Percentiles rank a stretch among this genome's conserved stretches.
These are phyloP conservation scores for Hippocampus kuda DNA, from an alignment of 2,797 vertebrate species.

Conservation along the genomic window DNA sequence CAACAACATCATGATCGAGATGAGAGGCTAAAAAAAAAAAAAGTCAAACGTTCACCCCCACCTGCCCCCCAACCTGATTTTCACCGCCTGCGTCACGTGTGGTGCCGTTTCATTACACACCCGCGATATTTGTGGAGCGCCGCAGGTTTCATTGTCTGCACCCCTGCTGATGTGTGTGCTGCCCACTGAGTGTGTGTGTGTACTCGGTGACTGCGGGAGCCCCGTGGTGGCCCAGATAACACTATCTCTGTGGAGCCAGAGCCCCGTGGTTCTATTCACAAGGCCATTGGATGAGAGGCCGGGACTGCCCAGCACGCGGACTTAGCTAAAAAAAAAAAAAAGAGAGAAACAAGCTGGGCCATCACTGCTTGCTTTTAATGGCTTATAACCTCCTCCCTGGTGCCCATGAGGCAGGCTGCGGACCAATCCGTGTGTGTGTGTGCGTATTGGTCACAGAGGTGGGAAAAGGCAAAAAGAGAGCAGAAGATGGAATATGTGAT, in stretches of 20 bases:
- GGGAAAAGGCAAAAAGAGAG: slow-evolving; percentile 20
- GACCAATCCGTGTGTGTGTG: slow-evolving; percentile 15
- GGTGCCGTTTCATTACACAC: slow-evolving; percentile 18
- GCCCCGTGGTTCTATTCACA: slow-evolving; percentile 59
- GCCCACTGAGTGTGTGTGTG: slow-evolving; percentile 47
- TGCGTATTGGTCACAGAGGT: slow-evolving; percentile 21
- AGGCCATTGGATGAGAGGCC: slow-evolving; percentile 37
- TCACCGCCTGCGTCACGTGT: slow-evolving; percentile 4
- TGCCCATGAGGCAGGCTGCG: slow-evolving; percentile 35
- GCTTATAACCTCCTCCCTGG: slow-evolving; percentile 60
- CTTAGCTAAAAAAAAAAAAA: slow-evolving; percentile 56
- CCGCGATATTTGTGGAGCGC: slow-evolving; percentile 41
- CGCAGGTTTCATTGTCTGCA: slow-evolving; percentile 45
- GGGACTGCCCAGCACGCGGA: slow-evolving; percentile 60
- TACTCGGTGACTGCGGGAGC: slow-evolving; percentile 45
- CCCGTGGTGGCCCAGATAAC: slow-evolving; percentile 66
- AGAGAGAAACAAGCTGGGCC: slow-evolving; percentile 55
- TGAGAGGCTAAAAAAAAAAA: slow-evolving; percentile 16
- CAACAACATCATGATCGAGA: slow-evolving; percentile 8
- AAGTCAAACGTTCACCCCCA: background rate
- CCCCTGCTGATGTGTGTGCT: slow-evolving; percentile 42
- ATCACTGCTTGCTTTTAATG: slow-evolving; percentile 53
- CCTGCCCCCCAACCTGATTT: background rate
- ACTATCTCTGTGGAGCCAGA: slow-evolving; percentile 72
- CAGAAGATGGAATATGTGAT: slow-evolving; percentile 35